A percentile compares a stretch with the other conserved stretches of the same genome.
Conservation (phyloP, 2,113 vertebrate genomes). For the Aptenodytes patagonicus region DNA sequence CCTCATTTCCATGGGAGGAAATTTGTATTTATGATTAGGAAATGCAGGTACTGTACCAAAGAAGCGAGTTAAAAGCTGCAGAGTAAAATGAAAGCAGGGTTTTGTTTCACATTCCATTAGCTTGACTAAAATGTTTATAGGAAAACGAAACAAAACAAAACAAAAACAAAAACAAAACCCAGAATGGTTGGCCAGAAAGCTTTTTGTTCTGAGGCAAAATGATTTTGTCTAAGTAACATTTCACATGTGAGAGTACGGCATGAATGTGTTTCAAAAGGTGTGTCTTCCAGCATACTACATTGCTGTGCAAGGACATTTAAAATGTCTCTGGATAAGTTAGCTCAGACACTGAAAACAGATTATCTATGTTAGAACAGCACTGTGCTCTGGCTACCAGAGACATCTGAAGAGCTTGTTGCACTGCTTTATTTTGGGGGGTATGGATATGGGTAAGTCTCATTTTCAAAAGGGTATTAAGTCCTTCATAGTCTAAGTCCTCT, state of each 20-base stretch:
- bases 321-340: not conserved
- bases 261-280: not conserved
- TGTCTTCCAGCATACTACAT: not conserved
- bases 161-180: fast-evolving
- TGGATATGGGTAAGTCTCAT: not conserved
- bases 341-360: not conserved
- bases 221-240: not conserved
- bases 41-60: not conserved
- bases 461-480: not conserved
- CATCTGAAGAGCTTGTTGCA: not conserved
- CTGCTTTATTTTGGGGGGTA: not conserved
- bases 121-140: not conserved
- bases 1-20: not conserved
- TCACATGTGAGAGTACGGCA: not conserved
- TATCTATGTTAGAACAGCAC: not conserved
- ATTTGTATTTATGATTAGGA: not conserved
- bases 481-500: not conserved
- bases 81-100: not conserved
- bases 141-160: not conserved
- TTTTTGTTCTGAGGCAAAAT: not conserved
- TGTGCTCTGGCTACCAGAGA: not conserved
- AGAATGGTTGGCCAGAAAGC: not conserved
- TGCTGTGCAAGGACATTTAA: not conserved
- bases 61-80: not conserved
- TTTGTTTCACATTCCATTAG: not conserved